A percentile compares a stretch with the other conserved stretches of the same genome.
Evolutionary conservation across 2,797 vertebrate species (phyloP).

Genomic region (Otolemur crassicaudatus): DNA sequence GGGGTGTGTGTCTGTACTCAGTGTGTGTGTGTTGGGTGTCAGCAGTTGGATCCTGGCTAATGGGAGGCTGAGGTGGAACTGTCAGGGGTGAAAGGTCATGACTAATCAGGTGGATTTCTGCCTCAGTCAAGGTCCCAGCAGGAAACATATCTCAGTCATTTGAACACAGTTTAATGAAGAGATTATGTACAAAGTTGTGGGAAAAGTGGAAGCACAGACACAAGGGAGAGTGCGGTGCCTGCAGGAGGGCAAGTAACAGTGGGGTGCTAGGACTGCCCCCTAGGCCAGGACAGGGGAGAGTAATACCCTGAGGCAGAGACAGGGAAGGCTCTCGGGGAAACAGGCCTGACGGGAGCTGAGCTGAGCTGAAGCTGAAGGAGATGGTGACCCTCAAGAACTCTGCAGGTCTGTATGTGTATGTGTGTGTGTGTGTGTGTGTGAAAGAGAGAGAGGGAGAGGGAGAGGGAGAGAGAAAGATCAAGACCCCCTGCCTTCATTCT

Average conservation of each 20-base stretch:
- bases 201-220: not conserved
- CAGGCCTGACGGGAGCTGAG: not conserved
- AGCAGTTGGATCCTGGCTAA: not conserved
- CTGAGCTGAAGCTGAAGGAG: not conserved
- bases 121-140: not conserved
- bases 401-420: not conserved
- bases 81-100: not conserved
- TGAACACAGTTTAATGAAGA: not conserved
- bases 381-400: not conserved
- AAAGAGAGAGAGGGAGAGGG: no score
- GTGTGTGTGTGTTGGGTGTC: not conserved
- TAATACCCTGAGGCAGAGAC: not conserved
- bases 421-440: not conserved
- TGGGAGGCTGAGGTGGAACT: not conserved
- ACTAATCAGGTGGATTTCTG: not conserved
- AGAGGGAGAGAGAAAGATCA: no score
- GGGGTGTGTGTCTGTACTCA: no score
- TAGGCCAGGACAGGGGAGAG: not conserved
- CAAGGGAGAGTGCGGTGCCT: not conserved
- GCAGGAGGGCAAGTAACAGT: not conserved
- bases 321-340: not conserved
- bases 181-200: not conserved
- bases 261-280: not conserved
- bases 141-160: not conserved
- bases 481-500: not conserved